Base-by-base conservation (phyloP, 2,797 vertebrate species). In the Zenarchopterus dispar region DNA sequence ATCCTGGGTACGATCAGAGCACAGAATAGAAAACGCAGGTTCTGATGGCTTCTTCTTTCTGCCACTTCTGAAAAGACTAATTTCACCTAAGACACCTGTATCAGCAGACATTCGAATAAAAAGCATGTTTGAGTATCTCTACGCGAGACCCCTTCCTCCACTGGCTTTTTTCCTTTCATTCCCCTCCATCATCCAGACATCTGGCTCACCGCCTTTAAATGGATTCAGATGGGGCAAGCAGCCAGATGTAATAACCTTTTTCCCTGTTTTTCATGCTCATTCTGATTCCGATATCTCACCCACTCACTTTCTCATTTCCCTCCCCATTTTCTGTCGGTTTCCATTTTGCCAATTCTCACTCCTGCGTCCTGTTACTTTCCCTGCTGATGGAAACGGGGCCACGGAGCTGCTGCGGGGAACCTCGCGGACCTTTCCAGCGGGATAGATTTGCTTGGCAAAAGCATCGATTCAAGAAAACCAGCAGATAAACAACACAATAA, bases 221-320 rank as follows among this genome's bases (percentile, higher is more conserved):
- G 56, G 58, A 61, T 72, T 75, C 23, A 19, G 73, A 82, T 31
- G 74, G 56, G 28, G 26, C 53, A 18, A 46, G 55, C 60, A 68
- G 70, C 58, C 63, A 67, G 47, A 70, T 59, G 63, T 48, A 56
- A 80, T 74, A 80, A 73, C 74, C 69, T 44, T 19, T 62, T 51
- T 60, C 15, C 19, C 9, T 10, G 8, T 68, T 73, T 68, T 52
- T 53, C 41, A 44, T 19, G 23, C 60, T 71, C 61, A 44, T 58
- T 45, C 39, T 49, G 47, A 62, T 73, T 72, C 54, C 68, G 51
- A 53, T 44, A 47, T 68, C 64, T 58, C 2, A 10, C 24, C 62
- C 55, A 18, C 48, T 41, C 39, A 19, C 41, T 42, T 69, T 56
- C 51, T 56, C 56, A 74, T 71, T 54, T 56, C 52, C 41, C 48